Evolutionary conservation across 1,140 invertebrate species (phyloP).

Genomic region (Coenobita brevimanus): DNA sequence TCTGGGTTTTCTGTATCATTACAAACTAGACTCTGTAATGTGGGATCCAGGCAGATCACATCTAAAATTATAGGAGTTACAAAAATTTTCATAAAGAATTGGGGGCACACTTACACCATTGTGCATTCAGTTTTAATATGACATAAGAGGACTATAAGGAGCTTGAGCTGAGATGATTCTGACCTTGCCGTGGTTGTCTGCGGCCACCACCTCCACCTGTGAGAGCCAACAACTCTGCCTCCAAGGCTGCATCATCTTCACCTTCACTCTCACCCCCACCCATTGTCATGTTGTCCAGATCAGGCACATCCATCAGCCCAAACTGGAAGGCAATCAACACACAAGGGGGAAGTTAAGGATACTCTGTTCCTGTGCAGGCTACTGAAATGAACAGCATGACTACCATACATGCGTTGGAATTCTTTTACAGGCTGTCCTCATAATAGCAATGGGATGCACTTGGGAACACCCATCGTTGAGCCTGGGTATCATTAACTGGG

Average conservation of each 20-base stretch:
- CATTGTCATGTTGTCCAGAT: constrained; percentile 74
- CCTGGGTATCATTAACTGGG: too few species aligned
- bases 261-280: constrained; percentile 74
- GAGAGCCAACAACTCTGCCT: constrained; percentile 88
- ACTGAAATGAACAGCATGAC: neutral
- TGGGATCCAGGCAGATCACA: neutral
- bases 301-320: constrained; percentile 79
- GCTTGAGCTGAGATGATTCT: constrained; percentile 30
- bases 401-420: too few species aligned
- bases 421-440: too few species aligned
- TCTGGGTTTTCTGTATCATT: too few species aligned
- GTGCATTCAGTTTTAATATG: too few species aligned
- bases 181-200: constrained; percentile 69
- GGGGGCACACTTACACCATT: too few species aligned
- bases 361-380: neutral
- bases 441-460: too few species aligned
- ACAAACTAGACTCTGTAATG: neutral
- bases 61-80: too few species aligned
- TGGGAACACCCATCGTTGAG: too few species aligned
- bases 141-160: neutral
- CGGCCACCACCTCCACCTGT: constrained; percentile 75
- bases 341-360: neutral
- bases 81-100: too few species aligned
- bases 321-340: constrained; percentile 76
- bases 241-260: constrained; percentile 84